These are phyloP conservation scores for Anguilla megastoma DNA, from an alignment of 2,797 vertebrate species.

Conservation along the genomic window DNA sequence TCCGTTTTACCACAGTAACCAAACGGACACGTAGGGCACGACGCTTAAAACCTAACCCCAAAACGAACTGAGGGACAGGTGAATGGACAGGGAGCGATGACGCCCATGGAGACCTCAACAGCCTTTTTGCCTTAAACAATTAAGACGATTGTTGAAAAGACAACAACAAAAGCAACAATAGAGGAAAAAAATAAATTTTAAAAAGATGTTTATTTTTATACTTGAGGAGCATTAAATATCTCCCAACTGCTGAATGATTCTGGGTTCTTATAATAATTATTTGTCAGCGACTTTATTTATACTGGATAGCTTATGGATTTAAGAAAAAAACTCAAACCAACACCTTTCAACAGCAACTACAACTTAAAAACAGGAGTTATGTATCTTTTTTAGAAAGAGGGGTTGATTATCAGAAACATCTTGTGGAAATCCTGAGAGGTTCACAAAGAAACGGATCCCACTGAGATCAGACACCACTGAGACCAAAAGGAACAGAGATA, in stretches of 20 bases:
- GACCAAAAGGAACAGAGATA: slow-evolving; percentile 62
- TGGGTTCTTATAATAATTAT: slow-evolving; percentile 66
- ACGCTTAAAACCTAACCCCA: slow-evolving; percentile 71
- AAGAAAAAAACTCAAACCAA: slow-evolving; percentile 60
- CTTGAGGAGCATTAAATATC: slow-evolving; percentile 69
- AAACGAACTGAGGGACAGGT: slow-evolving; percentile 66
- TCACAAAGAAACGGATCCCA: slow-evolving; percentile 68
- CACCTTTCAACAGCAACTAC: slow-evolving; percentile 60
- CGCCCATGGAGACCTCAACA: slow-evolving; percentile 54
- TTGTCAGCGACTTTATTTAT: slow-evolving; percentile 78
- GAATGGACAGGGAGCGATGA: slow-evolving; percentile 21
- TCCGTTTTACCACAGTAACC: slow-evolving; percentile 78
- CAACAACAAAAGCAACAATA: background rate
- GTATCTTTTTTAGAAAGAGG: slow-evolving; percentile 51
- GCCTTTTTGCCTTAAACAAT: slow-evolving; percentile 55
- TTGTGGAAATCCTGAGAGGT: slow-evolving; percentile 70
- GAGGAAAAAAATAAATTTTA: slow-evolving; percentile 40
- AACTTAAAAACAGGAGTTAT: slow-evolving; percentile 61
- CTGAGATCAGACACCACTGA: slow-evolving; percentile 73
- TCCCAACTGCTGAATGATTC: slow-evolving; percentile 70
- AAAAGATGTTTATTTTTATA: slow-evolving; percentile 85
- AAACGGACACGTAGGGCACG: slow-evolving; percentile 74
- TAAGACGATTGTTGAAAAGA: slow-evolving; percentile 42
- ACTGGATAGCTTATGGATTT: slow-evolving; percentile 72
- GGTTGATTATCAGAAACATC: slow-evolving; percentile 31